Percentiles rank a stretch among this genome's conserved stretches.
Conservation (phyloP, 2,113 vertebrate species). For the Phaethornis superciliosus region DNA sequence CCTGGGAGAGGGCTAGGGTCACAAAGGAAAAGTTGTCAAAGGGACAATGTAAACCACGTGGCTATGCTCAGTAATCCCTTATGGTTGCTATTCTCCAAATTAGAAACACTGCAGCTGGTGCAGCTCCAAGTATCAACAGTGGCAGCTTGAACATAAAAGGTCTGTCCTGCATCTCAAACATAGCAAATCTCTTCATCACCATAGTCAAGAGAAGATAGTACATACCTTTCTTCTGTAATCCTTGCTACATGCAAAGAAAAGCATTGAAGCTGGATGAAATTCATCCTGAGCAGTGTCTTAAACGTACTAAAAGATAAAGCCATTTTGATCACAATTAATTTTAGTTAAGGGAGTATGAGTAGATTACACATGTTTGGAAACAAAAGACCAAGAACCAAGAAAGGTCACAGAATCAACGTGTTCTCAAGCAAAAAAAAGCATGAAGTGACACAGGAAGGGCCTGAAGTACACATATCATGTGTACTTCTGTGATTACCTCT, state of each 20-base stretch:
- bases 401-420: not conserved
- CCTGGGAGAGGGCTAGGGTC: not conserved
- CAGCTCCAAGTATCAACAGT: not conserved
- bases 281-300: not conserved
- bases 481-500: not conserved
- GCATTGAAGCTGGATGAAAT: not conserved
- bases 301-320: not conserved
- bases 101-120: not conserved
- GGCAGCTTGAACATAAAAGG: conserved; percentile 2
- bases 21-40: not conserved
- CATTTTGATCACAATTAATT: not conserved
- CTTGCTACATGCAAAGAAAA: not conserved
- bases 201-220: not conserved
- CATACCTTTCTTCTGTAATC: not conserved
- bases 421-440: not conserved
- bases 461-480: too few relatives aligned
- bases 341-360: not conserved
- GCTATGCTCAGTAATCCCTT: not conserved
- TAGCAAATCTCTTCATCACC: not conserved
- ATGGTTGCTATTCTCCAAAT: not conserved
- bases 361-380: not conserved
- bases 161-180: not conserved
- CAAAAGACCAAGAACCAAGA: not conserved
- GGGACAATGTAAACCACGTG: not conserved
- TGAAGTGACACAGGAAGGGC: not conserved